phyloP scores from a whole-genome alignment of 2,797 vertebrate species.

The Perodicticus potto region DNA sequence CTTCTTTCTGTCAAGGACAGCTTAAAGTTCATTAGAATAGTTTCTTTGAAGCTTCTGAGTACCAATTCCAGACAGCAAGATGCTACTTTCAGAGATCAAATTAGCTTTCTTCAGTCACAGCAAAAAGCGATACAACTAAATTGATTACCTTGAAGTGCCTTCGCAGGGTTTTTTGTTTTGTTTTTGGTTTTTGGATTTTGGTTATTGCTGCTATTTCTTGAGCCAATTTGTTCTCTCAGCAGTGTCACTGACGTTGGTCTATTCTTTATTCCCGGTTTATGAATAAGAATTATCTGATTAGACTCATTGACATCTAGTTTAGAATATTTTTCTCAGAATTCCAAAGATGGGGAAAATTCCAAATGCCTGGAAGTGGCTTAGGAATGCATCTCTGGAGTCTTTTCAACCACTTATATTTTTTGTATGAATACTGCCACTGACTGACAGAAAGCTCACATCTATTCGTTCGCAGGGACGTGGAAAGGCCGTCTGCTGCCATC shows the following conservation, averaged over 20 bases:
- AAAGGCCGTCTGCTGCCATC: not conserved
- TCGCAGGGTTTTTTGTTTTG: not conserved
- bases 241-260: not conserved
- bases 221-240: conserved; percentile 22
- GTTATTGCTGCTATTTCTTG: conserved; percentile 16
- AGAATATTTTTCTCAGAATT: conserved; percentile 53
- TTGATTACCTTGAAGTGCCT: conserved; percentile 50
- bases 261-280: not conserved
- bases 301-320: not conserved
- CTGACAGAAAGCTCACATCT: not conserved
- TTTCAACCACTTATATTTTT: conserved; percentile 20
- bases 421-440: not conserved
- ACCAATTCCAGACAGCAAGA: conserved; percentile 71
- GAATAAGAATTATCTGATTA: conserved; percentile 17
- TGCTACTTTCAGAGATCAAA: conserved; percentile 61
- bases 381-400: conserved; percentile 25
- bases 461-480: not conserved
- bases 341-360: conserved; percentile 20
- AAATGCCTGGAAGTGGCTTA: not conserved
- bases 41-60: conserved; percentile 68
- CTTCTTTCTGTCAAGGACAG: conserved; percentile 73
- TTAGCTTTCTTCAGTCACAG: conserved; percentile 70
- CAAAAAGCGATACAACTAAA: conserved; percentile 58
- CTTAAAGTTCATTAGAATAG: conserved; percentile 51
- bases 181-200: not conserved